These are phyloP conservation scores for Pogonocherus hispidulus DNA, from an alignment of 2,888 invertebrate species.

Conservation along the genomic window DNA sequence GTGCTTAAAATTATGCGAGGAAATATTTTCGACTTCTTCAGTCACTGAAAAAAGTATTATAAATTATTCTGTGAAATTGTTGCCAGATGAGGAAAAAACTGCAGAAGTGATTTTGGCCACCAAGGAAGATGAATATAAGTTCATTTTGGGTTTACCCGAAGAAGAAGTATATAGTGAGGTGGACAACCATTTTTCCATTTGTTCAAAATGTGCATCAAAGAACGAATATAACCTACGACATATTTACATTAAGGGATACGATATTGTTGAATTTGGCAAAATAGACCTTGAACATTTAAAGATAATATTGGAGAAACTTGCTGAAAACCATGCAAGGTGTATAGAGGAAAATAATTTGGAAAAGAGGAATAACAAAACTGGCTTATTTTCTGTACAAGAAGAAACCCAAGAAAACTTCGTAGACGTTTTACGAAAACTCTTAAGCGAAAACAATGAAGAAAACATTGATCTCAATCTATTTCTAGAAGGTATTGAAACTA, in stretches of 20 bases:
- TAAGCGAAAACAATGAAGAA: neutral
- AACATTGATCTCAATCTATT: neutral
- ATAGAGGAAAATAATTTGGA: neutral
- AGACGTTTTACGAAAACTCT: neutral
- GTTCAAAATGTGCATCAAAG: neutral
- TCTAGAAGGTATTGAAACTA: neutral
- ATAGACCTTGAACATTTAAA: neutral
- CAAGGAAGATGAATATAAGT: slow-evolving; percentile 7
- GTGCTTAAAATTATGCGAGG: neutral
- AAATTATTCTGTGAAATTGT: neutral
- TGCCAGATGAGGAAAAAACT: neutral
- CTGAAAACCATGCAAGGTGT: slow-evolving; percentile 8
- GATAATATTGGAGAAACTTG: slow-evolving; percentile 1
- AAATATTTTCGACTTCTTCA: neutral
- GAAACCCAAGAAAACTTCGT: neutral
- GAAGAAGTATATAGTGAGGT: neutral
- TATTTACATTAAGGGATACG: slow-evolving; percentile 12
- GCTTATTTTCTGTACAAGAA: neutral
- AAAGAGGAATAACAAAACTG: neutral
- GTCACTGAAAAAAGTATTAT: neutral
- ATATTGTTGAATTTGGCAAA: neutral
- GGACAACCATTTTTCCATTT: neutral
- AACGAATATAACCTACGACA: neutral
- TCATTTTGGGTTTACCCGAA: slow-evolving; percentile 2
- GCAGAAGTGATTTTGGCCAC: neutral